Evolutionary conservation across 2,888 invertebrate genomes (phyloP), one percentile per base, ranked within the genome.

Genomic region (Acanthosepion pharaonis): DNA sequence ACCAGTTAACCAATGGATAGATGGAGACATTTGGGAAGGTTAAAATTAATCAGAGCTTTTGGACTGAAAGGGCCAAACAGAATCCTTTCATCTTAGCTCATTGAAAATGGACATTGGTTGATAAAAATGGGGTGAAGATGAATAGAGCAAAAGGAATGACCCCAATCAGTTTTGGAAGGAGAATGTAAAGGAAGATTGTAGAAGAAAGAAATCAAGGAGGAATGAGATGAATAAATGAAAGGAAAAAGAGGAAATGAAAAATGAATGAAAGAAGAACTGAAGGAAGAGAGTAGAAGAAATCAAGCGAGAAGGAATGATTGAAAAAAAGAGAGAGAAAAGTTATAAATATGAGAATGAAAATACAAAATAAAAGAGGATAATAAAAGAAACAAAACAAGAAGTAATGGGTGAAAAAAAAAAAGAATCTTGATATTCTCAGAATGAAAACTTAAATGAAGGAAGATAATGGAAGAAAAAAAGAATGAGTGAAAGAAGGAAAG

Each of bases 41-140:
- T 78, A 78, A 78, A 78, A 78, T 78, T 78, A 78, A 78, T 78
- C 78, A 78, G 78, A 78, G 78, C n/a, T 78, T 78, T n/a, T 78
- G 78, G 78, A 78, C n/a, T 78, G 78, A 78, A 78, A 78, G n/a
- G n/a, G 78, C 78, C 78, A 78, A 78, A 78, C 78, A n/a, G 78
- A 78, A 78, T 78, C n/a, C 78, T 78, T 78, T 78, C 78, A 78
- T 78, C 78, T 78, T 78, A 78, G 33, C 78, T 78, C 78, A n/a
- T 33, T n/a, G 78, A 78, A 78, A 78, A n/a, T 78, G 78, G 78
- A 78, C 78, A 78, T 78, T n/a, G n/a, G n/a, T 78, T 78, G 78
- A 78, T 78, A 78, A 78, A 78, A 78, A 78, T n/a, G n/a, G 11
- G n/a, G 33, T 78, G 78, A n/a, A n/a, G n/a, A n/a, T 0, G n/a